A percentile compares a stretch with the other conserved stretches of the same genome.
These are phyloP conservation scores for Apocrypta bakeri DNA, from an alignment of 1,140 invertebrate genomes.

Conservation along the genomic window DNA sequence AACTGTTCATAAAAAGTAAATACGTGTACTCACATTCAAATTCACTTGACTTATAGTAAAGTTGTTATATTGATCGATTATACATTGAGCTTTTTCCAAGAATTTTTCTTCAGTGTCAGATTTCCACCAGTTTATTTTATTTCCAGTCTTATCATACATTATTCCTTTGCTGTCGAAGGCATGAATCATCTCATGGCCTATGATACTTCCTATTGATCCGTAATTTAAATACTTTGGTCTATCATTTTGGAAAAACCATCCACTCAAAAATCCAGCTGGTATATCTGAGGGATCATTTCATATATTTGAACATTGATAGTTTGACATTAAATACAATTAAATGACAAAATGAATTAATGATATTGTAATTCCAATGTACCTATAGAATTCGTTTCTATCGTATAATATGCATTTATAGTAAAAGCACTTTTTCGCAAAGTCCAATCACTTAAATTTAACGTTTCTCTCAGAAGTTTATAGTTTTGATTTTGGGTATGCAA, in stretches of 20 bases:
- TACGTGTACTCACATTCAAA: background rate
- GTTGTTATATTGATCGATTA: slow-evolving; percentile 82
- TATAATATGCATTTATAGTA: slow-evolving; percentile 81
- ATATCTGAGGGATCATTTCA: slow-evolving; percentile 74
- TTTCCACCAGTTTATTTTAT: slow-evolving; percentile 81
- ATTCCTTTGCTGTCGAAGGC: slow-evolving; percentile 79
- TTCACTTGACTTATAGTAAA: slow-evolving; percentile 74
- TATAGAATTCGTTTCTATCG: slow-evolving; percentile 80
- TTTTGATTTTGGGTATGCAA: slow-evolving; percentile 78
- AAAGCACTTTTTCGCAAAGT: slow-evolving; percentile 78
- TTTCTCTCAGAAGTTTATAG: slow-evolving; percentile 76
- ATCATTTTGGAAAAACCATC: slow-evolving; percentile 82
- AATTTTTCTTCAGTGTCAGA: slow-evolving; percentile 77
- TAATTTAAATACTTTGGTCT: slow-evolving; percentile 85
- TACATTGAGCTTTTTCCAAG: slow-evolving; percentile 78
- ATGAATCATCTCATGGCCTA: slow-evolving; percentile 77
- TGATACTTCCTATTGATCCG: slow-evolving; percentile 83
- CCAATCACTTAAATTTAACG: slow-evolving; percentile 71
- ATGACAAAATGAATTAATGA: background rate
- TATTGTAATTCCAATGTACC: slow-evolving; percentile 65
- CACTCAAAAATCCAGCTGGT: slow-evolving; percentile 85
- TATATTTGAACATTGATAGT: background rate
- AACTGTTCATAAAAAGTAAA: background rate
- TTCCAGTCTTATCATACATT: slow-evolving; percentile 81
- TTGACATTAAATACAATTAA: no score